phyloP scores from a whole-genome alignment of 2,113 vertebrate genomes.

The Arvicanthis niloticus region DNA sequence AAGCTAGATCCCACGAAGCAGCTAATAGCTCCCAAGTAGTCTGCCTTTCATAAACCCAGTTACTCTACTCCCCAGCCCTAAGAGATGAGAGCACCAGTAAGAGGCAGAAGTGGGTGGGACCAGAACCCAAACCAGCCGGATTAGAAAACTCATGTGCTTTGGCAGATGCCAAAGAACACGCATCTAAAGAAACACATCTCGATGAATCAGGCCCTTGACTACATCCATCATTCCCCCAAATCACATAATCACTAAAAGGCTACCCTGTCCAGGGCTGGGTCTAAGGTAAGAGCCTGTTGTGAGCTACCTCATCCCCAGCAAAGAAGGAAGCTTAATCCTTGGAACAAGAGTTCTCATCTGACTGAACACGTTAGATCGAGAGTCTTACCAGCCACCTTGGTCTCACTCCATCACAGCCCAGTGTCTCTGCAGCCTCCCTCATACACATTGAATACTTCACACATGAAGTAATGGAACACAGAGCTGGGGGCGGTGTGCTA shows the following conservation, averaged over 20 bases:
- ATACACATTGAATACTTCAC: constrained; percentile 72
- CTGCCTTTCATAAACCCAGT: not conserved
- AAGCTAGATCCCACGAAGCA: not conserved
- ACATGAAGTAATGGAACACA: constrained; percentile 75
- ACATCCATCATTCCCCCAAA: constrained; percentile 22
- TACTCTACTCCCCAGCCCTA: not conserved
- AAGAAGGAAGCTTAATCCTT: constrained; percentile 41
- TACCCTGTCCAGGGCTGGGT: not conserved
- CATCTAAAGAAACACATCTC: not conserved
- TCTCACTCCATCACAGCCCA: constrained; percentile 47
- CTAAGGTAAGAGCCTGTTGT: not conserved
- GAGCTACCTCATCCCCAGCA: not conserved
- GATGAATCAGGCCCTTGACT: constrained; percentile 8
- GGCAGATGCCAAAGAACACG: not conserved
- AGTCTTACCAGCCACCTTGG: constrained; percentile 42
- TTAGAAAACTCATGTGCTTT: constrained; percentile 26
- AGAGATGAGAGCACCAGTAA: not conserved
- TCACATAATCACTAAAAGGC: constrained; percentile 32
- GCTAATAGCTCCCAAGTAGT: not conserved
- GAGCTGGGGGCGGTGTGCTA: constrained; percentile 45
- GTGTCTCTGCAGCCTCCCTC: constrained; percentile 54
- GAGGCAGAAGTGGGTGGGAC: not conserved
- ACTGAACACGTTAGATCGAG: not conserved
- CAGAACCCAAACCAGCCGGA: not conserved
- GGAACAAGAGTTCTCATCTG: constrained; percentile 33